Evolutionary conservation across 2,888 invertebrate genomes (phyloP), one percentile per base, ranked within the genome.

Genomic region (Pogonocherus hispidulus): DNA sequence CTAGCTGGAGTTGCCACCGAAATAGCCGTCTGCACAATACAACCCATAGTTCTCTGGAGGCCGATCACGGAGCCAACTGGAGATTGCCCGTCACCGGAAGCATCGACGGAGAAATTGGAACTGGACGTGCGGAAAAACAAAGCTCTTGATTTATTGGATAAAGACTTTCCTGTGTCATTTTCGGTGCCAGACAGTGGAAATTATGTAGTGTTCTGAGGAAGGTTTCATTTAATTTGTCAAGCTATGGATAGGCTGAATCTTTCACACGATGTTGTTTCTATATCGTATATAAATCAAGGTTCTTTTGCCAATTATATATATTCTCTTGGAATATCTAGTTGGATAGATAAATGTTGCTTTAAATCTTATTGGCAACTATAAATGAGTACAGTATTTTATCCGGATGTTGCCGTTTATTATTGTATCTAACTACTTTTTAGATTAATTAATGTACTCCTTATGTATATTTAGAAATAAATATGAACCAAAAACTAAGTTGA

Each of bases 121-220:
- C 76, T 78, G 78, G 81, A 80, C 83, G 82, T 82, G 83, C 81
- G 80, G 83, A 81, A 82, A 83, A 83, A 82, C 80, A 79, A 79
- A 79, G 79, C 77, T 70, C 76, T 75, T 78, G 78, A 79, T 80
- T 80, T 79, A 78, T 79, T 77, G 78, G 77, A 75, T 73, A 73
- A 76, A 76, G 72, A 75, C 71, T 71, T 76, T 66, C 73, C 73
- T 67, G 72, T 78, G 80, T 78, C 80, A 79, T 78, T 78, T 79
- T 75, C 69, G 70, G 63, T 75, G 78, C 76, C 77, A 80, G 79
- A 79, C 79, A 76, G 73, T 76, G 77, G 73, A 78, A 79, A 79
- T 79, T 79, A 79, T 79, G 76, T 79, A 72, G 70, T 71, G 70
- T 66, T 66, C 66, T 60, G 71, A 68, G 71, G 74, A 66, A 66